phyloP scores from a whole-genome alignment of 2,113 vertebrate genomes.

The Connochaetes taurinus region DNA sequence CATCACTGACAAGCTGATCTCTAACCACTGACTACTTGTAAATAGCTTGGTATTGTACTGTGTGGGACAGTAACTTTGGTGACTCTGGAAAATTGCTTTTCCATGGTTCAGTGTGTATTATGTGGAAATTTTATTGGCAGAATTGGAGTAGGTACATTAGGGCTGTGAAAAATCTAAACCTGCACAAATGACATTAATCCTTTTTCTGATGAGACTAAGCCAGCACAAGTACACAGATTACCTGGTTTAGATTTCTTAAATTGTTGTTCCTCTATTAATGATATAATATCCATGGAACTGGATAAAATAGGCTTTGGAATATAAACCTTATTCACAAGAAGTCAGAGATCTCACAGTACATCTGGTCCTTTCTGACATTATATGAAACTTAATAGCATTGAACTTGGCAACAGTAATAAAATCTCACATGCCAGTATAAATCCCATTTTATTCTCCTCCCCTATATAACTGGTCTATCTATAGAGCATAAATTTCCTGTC shows the following conservation, averaged over 20 bases:
- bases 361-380: neutral
- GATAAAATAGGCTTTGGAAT: neutral
- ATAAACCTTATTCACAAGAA: neutral
- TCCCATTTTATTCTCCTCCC: neutral
- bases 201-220: neutral
- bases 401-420: neutral
- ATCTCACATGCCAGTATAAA: neutral
- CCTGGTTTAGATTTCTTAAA: neutral
- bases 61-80: neutral
- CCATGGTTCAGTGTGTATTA: neutral
- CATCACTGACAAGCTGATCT: neutral
- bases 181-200: neutral
- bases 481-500: neutral
- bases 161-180: neutral
- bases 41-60: neutral
- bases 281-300: neutral
- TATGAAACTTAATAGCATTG: neutral
- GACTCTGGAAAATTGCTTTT: neutral
- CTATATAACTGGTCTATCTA: neutral
- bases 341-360: neutral
- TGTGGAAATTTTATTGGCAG: neutral
- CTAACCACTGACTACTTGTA: neutral
- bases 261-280: neutral
- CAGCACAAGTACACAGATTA: neutral
- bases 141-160: neutral